These are phyloP conservation scores for Spisula solida DNA, from an alignment of 2,888 invertebrate genomes.

Conservation along the genomic window DNA sequence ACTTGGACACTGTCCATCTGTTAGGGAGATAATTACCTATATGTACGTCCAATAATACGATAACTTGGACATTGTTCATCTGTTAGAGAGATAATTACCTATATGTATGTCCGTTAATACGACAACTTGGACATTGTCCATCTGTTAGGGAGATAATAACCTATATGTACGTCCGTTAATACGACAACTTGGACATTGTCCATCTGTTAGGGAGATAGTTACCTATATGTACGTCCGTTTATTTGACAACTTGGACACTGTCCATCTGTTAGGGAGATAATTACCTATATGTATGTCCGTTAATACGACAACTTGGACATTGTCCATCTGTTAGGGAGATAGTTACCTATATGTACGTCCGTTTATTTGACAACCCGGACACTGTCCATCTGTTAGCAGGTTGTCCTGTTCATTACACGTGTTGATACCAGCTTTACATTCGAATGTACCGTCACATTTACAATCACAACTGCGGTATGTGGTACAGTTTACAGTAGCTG, in stretches of 20 bases:
- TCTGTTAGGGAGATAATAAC: too few species aligned
- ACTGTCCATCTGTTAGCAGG: slow-evolving; percentile 54
- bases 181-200: slow-evolving; percentile 53
- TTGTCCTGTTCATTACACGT: slow-evolving; percentile 58
- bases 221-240: slow-evolving; percentile 46
- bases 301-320: slow-evolving; percentile 54
- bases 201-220: background rate
- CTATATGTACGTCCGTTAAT: slow-evolving; percentile 38
- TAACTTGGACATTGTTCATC: background rate
- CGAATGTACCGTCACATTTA: slow-evolving; percentile 80
- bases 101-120: background rate
- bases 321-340: background rate
- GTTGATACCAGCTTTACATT: slow-evolving; percentile 71
- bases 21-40: too few species aligned
- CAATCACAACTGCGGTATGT: slow-evolving; percentile 74
- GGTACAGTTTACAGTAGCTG: slow-evolving; percentile 59
- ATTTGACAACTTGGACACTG: slow-evolving; percentile 55
- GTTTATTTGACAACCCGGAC: slow-evolving; percentile 55
- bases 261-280: slow-evolving; percentile 42
- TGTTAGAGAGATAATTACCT: background rate
- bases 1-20: background rate
- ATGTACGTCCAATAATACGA: too few species aligned
- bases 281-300: slow-evolving; percentile 39
- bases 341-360: slow-evolving; percentile 42
- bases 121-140: background rate